Evolutionary conservation across 2,113 vertebrate genomes (phyloP).

Genomic region (Xenus cinereus): DNA sequence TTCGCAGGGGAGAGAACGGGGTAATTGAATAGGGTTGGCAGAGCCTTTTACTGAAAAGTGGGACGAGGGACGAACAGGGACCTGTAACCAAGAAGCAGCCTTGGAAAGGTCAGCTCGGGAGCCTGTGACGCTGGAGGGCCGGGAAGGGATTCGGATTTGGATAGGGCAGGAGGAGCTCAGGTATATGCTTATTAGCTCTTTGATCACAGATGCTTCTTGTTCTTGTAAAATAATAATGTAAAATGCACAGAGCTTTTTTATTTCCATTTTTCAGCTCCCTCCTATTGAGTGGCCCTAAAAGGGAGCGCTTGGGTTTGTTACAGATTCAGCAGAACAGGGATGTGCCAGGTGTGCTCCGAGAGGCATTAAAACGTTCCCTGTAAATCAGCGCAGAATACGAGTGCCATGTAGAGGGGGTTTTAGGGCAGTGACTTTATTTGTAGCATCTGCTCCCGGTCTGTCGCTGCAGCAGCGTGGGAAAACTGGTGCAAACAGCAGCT

Average conservation of each 20-base stretch:
- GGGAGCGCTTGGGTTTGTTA: neutral
- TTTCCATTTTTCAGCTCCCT: neutral
- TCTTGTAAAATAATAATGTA: neutral
- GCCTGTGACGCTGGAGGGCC: neutral
- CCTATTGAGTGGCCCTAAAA: neutral
- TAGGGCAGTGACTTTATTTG: neutral
- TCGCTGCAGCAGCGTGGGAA: neutral
- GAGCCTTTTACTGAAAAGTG: neutral
- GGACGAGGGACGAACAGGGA: neutral
- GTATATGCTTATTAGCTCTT: neutral
- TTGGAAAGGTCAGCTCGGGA: neutral
- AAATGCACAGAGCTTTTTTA: neutral
- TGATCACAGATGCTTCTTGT: neutral
- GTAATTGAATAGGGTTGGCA: neutral
- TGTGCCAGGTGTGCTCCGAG: neutral
- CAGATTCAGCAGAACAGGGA: rapidly evolving
- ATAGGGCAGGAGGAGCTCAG: neutral
- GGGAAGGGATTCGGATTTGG: neutral
- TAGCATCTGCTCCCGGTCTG: neutral
- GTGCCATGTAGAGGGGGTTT: rapidly evolving
- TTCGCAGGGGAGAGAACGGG: neutral
- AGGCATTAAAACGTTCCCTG: neutral
- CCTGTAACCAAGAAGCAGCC: neutral
- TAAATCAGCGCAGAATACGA: neutral
- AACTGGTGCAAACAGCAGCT: neutral